Evolutionary conservation across 2,888 invertebrate genomes (phyloP).

Genomic region (Parnassius smintheus): DNA sequence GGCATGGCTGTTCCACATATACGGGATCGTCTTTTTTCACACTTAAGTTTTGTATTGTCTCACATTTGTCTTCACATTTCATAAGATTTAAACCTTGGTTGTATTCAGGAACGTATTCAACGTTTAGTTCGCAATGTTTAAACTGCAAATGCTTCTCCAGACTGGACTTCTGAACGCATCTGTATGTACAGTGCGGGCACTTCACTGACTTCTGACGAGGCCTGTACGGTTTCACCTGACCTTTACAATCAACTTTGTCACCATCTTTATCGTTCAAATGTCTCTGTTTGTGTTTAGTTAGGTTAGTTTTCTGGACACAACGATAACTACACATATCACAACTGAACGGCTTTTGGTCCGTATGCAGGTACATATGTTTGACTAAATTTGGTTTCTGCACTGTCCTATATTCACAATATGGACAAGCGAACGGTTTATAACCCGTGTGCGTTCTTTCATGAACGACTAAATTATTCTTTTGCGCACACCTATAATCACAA

Average conservation of each 20-base stretch:
- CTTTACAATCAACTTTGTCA: constrained; percentile 54
- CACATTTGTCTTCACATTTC: constrained; percentile 33
- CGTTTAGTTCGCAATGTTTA: constrained; percentile 53
- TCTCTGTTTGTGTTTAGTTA: constrained; percentile 73
- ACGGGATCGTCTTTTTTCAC: constrained; percentile 27
- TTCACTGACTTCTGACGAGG: constrained; percentile 70
- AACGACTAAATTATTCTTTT: constrained; percentile 75
- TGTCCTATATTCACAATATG: constrained; percentile 72
- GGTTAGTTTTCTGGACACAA: constrained; percentile 75
- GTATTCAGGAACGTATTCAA: constrained; percentile 23
- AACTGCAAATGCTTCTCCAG: constrained; percentile 72
- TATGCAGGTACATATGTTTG: constrained; percentile 77
- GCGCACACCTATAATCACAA: constrained; percentile 75
- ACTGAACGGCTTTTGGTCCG: constrained; percentile 74
- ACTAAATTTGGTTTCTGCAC: constrained; percentile 77
- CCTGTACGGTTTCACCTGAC: constrained; percentile 60
- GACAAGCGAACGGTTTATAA: constrained; percentile 74
- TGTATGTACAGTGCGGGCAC: constrained; percentile 65
- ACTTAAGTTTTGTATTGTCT: constrained; percentile 51
- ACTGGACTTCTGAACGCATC: constrained; percentile 71
- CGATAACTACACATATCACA: constrained; percentile 73
- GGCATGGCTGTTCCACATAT: constrained; percentile 31
- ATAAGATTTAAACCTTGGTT: constrained; percentile 39
- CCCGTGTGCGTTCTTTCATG: constrained; percentile 78
- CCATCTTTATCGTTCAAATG: constrained; percentile 67